A percentile compares a stretch with the other conserved stretches of the same genome.
Evolutionary conservation across 2,888 invertebrate genomes (phyloP).

Genomic region (Heliconius aoede): DNA sequence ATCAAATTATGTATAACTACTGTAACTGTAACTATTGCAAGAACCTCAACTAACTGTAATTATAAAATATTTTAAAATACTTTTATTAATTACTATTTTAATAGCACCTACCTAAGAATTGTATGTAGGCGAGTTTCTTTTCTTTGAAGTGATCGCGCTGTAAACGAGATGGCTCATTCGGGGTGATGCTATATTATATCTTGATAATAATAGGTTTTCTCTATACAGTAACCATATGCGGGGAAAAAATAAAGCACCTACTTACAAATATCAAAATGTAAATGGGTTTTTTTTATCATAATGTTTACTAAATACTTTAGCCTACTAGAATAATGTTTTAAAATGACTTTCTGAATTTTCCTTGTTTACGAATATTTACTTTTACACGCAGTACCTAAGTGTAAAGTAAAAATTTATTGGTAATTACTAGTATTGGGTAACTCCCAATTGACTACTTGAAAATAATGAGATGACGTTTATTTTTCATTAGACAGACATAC

Average conservation of each 20-base stretch:
- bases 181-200: too few species aligned
- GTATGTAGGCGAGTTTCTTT: too few species aligned
- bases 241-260: neutral
- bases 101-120: too few species aligned
- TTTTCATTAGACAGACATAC: too few species aligned
- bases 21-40: neutral
- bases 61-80: neutral
- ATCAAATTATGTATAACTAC: neutral
- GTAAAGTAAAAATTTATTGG: neutral
- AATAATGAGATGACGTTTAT: too few species aligned
- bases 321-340: neutral
- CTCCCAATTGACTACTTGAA: neutral
- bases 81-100: too few species aligned
- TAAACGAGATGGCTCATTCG: too few species aligned
- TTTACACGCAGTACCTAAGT: neutral
- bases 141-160: too few species aligned
- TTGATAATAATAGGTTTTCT: too few species aligned
- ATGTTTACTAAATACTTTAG: neutral
- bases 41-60: neutral
- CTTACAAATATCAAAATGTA: neutral
- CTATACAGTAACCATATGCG: neutral
- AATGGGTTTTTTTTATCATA: neutral
- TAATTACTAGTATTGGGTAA: neutral
- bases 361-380: neutral
- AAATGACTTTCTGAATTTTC: constrained; percentile 2